Base-by-base conservation (phyloP, 2,888 invertebrate species). In the Thera obeliscata region DNA sequence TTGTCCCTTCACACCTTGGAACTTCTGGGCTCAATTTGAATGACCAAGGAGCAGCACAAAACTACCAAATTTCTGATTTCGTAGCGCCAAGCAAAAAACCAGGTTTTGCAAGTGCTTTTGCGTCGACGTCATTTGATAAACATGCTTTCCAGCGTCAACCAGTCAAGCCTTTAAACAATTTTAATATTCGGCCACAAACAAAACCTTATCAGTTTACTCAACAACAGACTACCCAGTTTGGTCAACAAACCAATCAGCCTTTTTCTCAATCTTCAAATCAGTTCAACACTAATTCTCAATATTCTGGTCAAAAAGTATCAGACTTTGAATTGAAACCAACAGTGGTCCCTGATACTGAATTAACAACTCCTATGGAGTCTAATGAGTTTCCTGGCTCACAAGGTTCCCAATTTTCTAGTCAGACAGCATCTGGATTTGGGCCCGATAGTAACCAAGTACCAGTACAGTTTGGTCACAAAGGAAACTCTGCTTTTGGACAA, bases 321-420 rank as follows among this genome's bases (percentile, higher is more conserved):
- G 41, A 57, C 48, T 56, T 57, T 22, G 56, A 12, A 52, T 50
- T 54, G 33, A 70, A 67, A 8, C 62, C 69, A 2, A 63, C 64
- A 33, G n/a, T 56, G n/a, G 8, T 82, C 54, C 87, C 87, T 43
- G 75, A 80, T 54, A 79, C 75, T 66, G 87, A 84, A 71, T 74
- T 87, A 43, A 84, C 85, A 7, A 87, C 86, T 57, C 87, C 88
- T 33, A 79, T 87, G 9, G 85, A 83, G 76, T 70, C 80, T 0
- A 78, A 67, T 59, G 71, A 75, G 55, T 59, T 43, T 59, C 38
- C 69, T n/a, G 52, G 46, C 74, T 57, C 64, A 7, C 70, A 72
- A 55, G 49, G 41, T 12, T 64, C 69, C 11, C 70, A 70, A 22
- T 36, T 66, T 11, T 41, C 69, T 54, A 69, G 58, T 60, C 71